These are phyloP conservation scores for Montipora capricornis DNA, from an alignment of 64 coral and sea anemone species.

Conservation along the genomic window DNA sequence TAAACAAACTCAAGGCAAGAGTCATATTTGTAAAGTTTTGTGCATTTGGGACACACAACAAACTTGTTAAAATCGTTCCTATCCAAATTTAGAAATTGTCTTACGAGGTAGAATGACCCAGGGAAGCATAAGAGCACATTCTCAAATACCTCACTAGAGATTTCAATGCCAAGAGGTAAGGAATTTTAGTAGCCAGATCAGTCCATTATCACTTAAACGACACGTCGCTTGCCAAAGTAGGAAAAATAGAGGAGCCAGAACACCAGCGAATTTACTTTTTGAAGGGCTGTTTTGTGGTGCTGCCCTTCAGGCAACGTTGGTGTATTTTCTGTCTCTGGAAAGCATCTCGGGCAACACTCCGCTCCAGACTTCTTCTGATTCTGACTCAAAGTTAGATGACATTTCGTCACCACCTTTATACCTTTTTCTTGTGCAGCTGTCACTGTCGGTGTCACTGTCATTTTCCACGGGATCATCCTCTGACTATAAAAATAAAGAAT, in stretches of 20 bases:
- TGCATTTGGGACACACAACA: background rate
- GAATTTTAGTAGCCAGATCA: constrained; percentile 59
- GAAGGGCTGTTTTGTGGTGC: background rate
- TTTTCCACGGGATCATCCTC: background rate
- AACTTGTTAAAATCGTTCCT: too few relatives aligned
- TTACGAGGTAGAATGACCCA: constrained; percentile 49
- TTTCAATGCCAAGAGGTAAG: constrained; percentile 48
- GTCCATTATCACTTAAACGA: constrained; percentile 67
- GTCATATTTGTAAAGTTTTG: constrained; percentile 25
- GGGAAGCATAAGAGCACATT: constrained; percentile 40
- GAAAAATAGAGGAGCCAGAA: constrained; percentile 83
- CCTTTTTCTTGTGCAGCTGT: background rate
- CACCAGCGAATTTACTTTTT: constrained; percentile 55
- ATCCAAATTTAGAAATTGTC: background rate
- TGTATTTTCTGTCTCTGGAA: constrained; percentile 13
- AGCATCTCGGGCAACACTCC: constrained; percentile 34
- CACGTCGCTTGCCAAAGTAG: constrained; percentile 72
- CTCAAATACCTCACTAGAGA: background rate
- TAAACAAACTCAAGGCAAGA: constrained; percentile 17
- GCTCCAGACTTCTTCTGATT: too few relatives aligned
- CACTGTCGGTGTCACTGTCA: constrained; percentile 12
- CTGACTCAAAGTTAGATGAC: too few relatives aligned
- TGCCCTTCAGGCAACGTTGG: constrained; percentile 27
- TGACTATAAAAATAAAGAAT: background rate
- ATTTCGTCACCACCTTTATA: too few relatives aligned